Evolutionary conservation across 2,113 vertebrate genomes (phyloP).

Genomic region (Callipepla californica): DNA sequence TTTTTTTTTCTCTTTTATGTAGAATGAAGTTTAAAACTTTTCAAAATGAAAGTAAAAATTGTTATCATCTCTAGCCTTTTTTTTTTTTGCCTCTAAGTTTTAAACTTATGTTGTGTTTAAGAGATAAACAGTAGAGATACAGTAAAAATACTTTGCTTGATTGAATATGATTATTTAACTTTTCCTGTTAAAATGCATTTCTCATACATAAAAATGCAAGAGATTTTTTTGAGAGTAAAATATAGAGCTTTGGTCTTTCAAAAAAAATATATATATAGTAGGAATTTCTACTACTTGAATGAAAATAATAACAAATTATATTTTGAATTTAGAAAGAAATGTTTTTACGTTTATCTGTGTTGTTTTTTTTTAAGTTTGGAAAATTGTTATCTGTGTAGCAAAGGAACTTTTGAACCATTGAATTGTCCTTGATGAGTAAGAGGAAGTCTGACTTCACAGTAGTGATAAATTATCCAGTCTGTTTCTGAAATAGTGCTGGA

Average conservation of each 20-base stretch:
- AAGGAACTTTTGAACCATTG: background rate
- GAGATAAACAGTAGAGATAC: no score
- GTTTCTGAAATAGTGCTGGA: slow-evolving; percentile 11
- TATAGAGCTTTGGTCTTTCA: background rate
- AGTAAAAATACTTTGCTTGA: background rate
- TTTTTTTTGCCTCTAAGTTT: no score
- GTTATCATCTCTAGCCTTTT: background rate
- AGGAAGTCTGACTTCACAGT: background rate
- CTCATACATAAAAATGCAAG: background rate
- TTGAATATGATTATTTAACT: background rate
- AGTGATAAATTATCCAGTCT: background rate
- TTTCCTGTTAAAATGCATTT: background rate
- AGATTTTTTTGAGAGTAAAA: background rate
- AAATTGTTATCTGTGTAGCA: background rate
- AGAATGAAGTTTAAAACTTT: slow-evolving; percentile 10
- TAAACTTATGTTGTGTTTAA: no score
- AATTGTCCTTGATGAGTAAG: slow-evolving; percentile 13
- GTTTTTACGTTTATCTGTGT: background rate
- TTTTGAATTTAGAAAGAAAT: background rate
- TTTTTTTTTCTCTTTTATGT: background rate
- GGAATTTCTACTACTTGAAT: background rate
- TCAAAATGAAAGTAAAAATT: background rate
- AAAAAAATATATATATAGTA: background rate
- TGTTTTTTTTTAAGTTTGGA: background rate
- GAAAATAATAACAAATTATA: background rate